Evolutionary conservation across 2,797 vertebrate species (phyloP), one percentile per base, ranked within the genome.

Genomic region (Adrianichthys oophorus): DNA sequence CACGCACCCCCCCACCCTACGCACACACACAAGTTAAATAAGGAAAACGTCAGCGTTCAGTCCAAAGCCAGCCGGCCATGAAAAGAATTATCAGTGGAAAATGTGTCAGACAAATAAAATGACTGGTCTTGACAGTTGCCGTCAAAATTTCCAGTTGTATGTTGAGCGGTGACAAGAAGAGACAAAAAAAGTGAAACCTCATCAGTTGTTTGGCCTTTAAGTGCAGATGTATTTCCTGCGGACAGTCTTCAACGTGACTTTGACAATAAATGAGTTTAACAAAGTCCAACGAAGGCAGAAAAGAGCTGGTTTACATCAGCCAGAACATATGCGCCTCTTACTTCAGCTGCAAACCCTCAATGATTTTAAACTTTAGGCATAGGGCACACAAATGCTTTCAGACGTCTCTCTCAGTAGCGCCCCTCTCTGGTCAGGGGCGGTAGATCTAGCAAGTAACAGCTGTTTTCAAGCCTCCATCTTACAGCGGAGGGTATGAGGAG

Each of bases 71-170:
- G 83, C 59, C 73, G 74, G 76, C 83, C 89, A 82, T 89, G 86
- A 90, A 88, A 84, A 84, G 84, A 91, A 87, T 90, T 86, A 90
- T 90, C 88, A 85, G 82, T 90, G 87, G 87, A 88, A 91, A 90
- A 90, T 87, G 80, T 85, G 84, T 85, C 85, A 87, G 83, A 78
- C 64, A 62, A 83, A 83, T 78, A 80, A 82, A 79, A 0, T 0
- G 24, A 80, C 64, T 64, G 48, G 73, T 79, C 83, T 83, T 76
- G 71, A 80, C 83, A 67, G 52, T 66, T 80, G 68, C 59, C 40
- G 62, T 85, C 77, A 84, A 65, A 84, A 79, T 88, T 90, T 89
- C 84, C 88, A 88, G 74, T 49, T 73, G 46, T 78, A 80, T 41
- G 59, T 56, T 62, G 66, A 74, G 65, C 44, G 47, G 68, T 65